Percentiles rank a stretch among this genome's conserved stretches.
Conservation (phyloP, 2,888 invertebrate species). For the Phorcus lineatus region DNA sequence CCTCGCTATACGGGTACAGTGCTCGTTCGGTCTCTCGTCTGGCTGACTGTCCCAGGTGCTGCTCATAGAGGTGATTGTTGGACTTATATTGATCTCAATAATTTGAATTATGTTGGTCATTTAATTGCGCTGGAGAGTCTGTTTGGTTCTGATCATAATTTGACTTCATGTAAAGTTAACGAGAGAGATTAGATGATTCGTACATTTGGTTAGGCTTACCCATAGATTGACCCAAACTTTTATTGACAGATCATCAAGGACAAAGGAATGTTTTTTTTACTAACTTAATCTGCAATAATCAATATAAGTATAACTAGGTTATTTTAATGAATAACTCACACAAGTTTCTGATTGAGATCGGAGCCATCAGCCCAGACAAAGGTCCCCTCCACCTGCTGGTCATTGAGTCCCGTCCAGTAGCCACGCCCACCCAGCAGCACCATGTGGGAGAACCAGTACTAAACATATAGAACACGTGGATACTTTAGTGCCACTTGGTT, state of each 20-base stretch:
- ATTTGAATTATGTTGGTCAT: too few relatives aligned
- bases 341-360: not conserved
- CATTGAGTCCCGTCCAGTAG: constrained; percentile 38
- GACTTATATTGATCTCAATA: not conserved
- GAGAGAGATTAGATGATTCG: too few relatives aligned
- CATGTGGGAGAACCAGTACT: constrained; percentile 29
- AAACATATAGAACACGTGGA: not conserved
- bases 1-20: constrained; percentile 20
- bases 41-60: constrained; percentile 34
- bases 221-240: too few relatives aligned
- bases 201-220: too few relatives aligned
- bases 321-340: constrained; percentile 31
- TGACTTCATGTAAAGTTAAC: too few relatives aligned
- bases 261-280: too few relatives aligned
- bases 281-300: too few relatives aligned
- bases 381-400: not conserved
- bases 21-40: constrained; percentile 3
- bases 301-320: too few relatives aligned
- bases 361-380: constrained; percentile 28
- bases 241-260: too few relatives aligned
- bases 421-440: not conserved
- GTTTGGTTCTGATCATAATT: too few relatives aligned
- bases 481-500: not conserved
- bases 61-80: not conserved
- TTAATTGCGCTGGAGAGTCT: too few relatives aligned